Conservation (phyloP, 92 coral and sea anemone genomes). For the Muricea muricata region DNA sequence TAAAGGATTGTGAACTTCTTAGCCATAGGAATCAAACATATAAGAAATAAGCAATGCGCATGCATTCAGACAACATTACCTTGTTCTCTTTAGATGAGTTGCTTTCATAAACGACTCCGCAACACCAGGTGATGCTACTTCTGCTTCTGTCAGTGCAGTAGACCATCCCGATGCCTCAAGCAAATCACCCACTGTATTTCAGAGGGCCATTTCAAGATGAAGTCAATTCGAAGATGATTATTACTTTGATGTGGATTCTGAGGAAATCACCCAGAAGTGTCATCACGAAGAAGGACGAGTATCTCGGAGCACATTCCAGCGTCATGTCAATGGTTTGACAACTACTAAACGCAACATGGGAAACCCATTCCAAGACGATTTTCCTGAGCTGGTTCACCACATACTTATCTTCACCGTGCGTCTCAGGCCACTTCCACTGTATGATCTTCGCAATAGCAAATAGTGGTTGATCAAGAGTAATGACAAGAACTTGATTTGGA, state of each 20-base stretch:
- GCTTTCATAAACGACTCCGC: neutral
- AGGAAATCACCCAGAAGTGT: slow-evolving; percentile 40
- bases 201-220: slow-evolving; percentile 61
- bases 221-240: slow-evolving; percentile 51
- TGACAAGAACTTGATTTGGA: slow-evolving; percentile 62
- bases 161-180: slow-evolving; percentile 65
- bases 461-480: slow-evolving; percentile 60
- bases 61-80: too few relatives aligned
- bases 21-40: neutral
- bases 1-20: neutral
- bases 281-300: slow-evolving; percentile 39
- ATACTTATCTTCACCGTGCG: slow-evolving; percentile 51
- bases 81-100: slow-evolving; percentile 18
- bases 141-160: slow-evolving; percentile 55
- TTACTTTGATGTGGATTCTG: slow-evolving; percentile 60
- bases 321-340: slow-evolving; percentile 44
- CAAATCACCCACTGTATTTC: slow-evolving; percentile 55
- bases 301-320: slow-evolving; percentile 57
- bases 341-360: slow-evolving; percentile 43
- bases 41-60: too few relatives aligned
- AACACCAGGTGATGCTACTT: neutral
- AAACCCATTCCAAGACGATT: slow-evolving; percentile 72
- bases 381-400: slow-evolving; percentile 65
- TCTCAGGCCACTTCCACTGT: slow-evolving; percentile 65
- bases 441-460: slow-evolving; percentile 62